Evolutionary conservation across 1,140 invertebrate species (phyloP).

Genomic region (Olivierus martensii): DNA sequence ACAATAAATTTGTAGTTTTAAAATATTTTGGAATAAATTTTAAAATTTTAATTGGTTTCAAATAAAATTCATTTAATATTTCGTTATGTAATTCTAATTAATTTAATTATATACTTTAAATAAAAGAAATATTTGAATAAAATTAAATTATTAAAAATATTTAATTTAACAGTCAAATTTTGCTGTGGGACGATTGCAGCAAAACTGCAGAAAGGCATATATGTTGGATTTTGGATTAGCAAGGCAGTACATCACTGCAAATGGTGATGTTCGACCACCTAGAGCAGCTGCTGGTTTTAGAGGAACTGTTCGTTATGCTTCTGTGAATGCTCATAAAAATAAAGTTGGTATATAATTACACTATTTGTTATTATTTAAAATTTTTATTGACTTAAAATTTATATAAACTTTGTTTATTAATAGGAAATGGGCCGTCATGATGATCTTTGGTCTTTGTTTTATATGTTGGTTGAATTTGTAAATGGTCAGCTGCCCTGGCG

Average conservation of each 20-base stretch:
- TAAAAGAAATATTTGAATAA: no score
- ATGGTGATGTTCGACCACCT: slow-evolving; percentile 67
- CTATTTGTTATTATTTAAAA: no score
- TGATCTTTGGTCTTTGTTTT: slow-evolving; percentile 98
- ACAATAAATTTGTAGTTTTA: no score
- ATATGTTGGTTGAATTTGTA: slow-evolving; percentile 98
- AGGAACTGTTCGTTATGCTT: slow-evolving; percentile 97
- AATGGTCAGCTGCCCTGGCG: slow-evolving; percentile 97
- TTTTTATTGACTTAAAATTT: no score
- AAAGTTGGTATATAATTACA: slow-evolving; percentile 25
- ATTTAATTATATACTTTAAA: no score
- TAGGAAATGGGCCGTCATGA: slow-evolving; percentile 97
- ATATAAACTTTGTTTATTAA: no score
- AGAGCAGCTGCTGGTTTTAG: slow-evolving; percentile 96
- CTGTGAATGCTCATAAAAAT: slow-evolving; percentile 99
- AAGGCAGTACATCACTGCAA: slow-evolving; percentile 56
- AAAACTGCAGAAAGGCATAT: slow-evolving; percentile 77
- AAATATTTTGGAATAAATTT: no score
- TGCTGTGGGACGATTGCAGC: slow-evolving; percentile 83
- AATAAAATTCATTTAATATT: no score
- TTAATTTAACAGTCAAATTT: slow-evolving; percentile 57
- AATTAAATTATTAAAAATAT: no score
- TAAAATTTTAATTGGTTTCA: no score
- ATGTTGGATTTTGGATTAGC: slow-evolving; percentile 99
- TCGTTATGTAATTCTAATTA: no score